Percentiles rank a stretch among this genome's conserved stretches.
Conservation (phyloP, 2,113 vertebrate species). For the Bubalus kerabau region DNA sequence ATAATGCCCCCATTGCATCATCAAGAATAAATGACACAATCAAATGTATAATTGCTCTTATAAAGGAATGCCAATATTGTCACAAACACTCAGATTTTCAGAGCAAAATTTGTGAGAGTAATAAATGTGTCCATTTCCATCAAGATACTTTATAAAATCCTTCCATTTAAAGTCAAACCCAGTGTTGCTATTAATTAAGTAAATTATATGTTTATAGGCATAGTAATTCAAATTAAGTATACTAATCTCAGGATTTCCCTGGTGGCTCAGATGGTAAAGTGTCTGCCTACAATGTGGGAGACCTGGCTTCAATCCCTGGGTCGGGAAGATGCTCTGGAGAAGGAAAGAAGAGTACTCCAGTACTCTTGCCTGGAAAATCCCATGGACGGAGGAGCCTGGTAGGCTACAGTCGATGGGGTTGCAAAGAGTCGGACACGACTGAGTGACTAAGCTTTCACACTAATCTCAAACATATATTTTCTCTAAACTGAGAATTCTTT, state of each 20-base stretch:
- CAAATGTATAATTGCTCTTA: not conserved
- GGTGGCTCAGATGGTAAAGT: not conserved
- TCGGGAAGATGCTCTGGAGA: not conserved
- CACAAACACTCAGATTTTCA: not conserved
- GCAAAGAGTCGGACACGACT: rapidly evolving
- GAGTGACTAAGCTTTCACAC: not conserved
- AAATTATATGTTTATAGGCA: not conserved
- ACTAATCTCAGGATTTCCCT: not conserved
- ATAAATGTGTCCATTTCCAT: not conserved
- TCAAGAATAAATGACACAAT: not conserved
- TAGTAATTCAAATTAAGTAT: not conserved
- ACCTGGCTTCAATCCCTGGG: rapidly evolving
- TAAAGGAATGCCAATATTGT: not conserved
- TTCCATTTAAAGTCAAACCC: not conserved
- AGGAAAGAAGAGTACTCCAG: not conserved
- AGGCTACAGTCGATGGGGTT: not conserved
- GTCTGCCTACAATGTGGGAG: not conserved
- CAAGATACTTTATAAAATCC: not conserved
- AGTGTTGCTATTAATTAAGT: not conserved
- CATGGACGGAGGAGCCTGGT: not conserved
- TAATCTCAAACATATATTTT: constrained; percentile 1
- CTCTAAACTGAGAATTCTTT: not conserved
- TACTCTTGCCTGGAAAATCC: not conserved
- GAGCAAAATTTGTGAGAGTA: not conserved
- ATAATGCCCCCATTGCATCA: not conserved